Conservation (phyloP, 2,888 invertebrate species). For the Therioaphis trifolii region DNA sequence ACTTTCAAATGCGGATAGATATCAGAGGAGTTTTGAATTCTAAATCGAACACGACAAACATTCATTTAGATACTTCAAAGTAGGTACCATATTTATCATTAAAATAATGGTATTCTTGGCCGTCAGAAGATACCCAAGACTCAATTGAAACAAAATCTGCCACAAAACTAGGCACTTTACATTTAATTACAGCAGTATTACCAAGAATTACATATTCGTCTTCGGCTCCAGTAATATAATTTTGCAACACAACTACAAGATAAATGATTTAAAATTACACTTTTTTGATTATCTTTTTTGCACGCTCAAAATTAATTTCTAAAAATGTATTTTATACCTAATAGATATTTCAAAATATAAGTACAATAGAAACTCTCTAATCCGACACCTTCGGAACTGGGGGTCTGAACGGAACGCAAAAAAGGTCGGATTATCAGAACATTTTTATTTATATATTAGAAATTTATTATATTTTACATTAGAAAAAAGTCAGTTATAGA, state of each 20-base stretch:
- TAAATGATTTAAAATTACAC: not conserved
- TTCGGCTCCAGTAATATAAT: slow-evolving; percentile 78
- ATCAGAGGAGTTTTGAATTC: not conserved
- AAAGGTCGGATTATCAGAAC: no score
- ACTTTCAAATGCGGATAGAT: not conserved
- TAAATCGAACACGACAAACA: not conserved
- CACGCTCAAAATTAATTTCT: no score
- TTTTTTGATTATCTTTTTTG: no score
- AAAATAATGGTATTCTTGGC: slow-evolving; percentile 68
- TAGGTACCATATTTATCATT: slow-evolving; percentile 39
- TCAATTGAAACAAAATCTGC: slow-evolving; percentile 79
- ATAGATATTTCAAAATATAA: no score
- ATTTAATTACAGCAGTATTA: slow-evolving; percentile 79
- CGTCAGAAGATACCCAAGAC: slow-evolving; percentile 73
- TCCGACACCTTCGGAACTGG: no score
- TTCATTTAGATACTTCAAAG: not conserved
- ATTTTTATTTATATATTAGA: no score
- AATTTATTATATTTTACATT: no score
- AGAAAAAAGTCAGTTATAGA: no score
- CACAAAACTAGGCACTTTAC: slow-evolving; percentile 80
- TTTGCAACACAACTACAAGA: slow-evolving; percentile 77
- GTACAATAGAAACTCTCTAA: no score
- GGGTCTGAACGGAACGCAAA: no score
- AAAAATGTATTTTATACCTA: no score
- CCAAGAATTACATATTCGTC: slow-evolving; percentile 81